A percentile compares a stretch with the other conserved stretches of the same genome.
Evolutionary conservation across 2,113 vertebrate genomes (phyloP).

Genomic region (Plestiodon gilberti): DNA sequence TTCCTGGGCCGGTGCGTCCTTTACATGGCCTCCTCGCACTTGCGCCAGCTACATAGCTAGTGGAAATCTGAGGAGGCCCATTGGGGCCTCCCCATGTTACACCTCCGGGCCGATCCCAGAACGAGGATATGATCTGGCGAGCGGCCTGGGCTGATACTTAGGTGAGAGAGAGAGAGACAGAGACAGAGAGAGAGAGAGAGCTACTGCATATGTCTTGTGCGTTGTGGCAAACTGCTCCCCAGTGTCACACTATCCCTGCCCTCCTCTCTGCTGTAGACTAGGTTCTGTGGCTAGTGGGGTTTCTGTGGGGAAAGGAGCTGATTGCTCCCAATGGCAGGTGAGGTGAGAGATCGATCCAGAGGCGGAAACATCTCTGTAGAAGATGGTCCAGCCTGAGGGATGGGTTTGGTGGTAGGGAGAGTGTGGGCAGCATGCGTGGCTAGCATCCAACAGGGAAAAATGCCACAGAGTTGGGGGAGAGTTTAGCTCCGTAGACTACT

Average conservation of each 20-base stretch:
- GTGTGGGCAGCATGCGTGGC: too few relatives aligned
- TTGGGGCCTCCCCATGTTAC: too few relatives aligned
- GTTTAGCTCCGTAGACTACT: not conserved
- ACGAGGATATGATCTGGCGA: too few relatives aligned
- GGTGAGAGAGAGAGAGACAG: too few relatives aligned
- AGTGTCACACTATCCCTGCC: not conserved
- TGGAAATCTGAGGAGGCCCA: too few relatives aligned
- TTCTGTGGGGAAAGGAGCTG: not conserved
- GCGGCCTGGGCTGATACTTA: too few relatives aligned
- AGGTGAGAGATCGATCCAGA: not conserved
- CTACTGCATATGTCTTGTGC: not conserved
- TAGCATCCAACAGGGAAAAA: not conserved
- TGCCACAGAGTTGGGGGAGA: not conserved
- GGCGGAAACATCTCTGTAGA: not conserved
- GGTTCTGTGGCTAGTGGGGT: not conserved
- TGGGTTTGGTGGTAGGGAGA: not conserved
- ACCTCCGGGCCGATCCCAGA: too few relatives aligned
- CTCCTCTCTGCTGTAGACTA: not conserved
- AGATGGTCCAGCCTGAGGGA: not conserved
- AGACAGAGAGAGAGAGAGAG: too few relatives aligned
- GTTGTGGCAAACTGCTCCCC: not conserved
- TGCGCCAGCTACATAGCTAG: too few relatives aligned
- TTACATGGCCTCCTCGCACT: too few relatives aligned
- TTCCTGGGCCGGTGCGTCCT: too few relatives aligned
- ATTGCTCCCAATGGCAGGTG: not conserved